These are phyloP conservation scores for Temnopleurus reevesii DNA, from an alignment of 53 echinoderm and acorn worm genomes.

Conservation along the genomic window DNA sequence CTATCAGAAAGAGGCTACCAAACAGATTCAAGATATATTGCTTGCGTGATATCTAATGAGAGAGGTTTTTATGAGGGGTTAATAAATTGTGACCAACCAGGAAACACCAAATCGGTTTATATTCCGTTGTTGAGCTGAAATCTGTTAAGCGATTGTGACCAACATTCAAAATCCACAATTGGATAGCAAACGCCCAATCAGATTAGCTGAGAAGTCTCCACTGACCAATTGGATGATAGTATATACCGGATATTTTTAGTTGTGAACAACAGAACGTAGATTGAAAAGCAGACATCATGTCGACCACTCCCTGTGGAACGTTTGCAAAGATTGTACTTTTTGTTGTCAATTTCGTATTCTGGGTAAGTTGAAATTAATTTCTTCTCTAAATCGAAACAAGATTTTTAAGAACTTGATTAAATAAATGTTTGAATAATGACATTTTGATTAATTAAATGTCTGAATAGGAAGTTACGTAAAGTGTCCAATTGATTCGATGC, in stretches of 20 bases:
- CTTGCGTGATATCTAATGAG: background rate
- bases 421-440: too few species aligned
- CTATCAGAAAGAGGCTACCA: background rate
- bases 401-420: too few species aligned
- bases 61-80: background rate
- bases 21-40: background rate
- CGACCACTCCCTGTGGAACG: conserved; percentile 91
- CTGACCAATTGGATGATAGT: conserved; percentile 31
- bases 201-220: background rate
- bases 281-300: conserved; percentile 58
- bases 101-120: background rate
- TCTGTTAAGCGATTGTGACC: too few species aligned
- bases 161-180: background rate
- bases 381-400: too few species aligned
- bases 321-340: conserved; percentile 95
- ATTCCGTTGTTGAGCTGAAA: background rate
- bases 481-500: too few species aligned
- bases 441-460: too few species aligned
- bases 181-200: conserved; percentile 13
- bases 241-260: background rate
- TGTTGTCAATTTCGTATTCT: conserved; percentile 91
- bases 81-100: background rate
- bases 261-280: background rate
- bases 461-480: too few species aligned
- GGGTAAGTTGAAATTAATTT: conserved; percentile 68